Percentiles rank a stretch among this genome's conserved stretches.
Conservation (phyloP, 2,797 vertebrate genomes). For the Pangasius macronema region DNA sequence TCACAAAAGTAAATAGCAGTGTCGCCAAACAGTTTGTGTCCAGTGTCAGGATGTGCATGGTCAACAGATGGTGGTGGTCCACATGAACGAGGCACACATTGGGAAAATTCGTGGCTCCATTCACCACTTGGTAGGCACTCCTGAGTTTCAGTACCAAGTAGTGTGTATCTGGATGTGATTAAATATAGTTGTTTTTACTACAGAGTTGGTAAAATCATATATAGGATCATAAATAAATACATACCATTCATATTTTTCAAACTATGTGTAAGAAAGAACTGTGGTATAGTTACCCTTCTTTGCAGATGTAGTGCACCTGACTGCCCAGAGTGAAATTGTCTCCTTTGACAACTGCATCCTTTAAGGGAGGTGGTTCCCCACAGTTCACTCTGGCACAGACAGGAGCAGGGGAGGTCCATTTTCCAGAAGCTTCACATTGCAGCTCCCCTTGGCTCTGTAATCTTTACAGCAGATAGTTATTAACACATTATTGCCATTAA, state of each 20-base stretch:
- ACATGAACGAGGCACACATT: conserved; percentile 92
- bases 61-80: conserved; percentile 89
- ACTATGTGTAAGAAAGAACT: conserved; percentile 1
- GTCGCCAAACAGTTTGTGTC: conserved; percentile 91
- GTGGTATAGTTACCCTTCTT: conserved; percentile 87
- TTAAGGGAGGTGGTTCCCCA: conserved; percentile 81
- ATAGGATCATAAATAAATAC: not conserved
- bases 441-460: conserved; percentile 85
- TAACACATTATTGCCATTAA: not conserved
- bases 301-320: conserved; percentile 87
- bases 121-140: conserved; percentile 84
- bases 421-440: conserved; percentile 83
- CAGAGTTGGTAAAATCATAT: not conserved
- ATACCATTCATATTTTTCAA: not conserved
- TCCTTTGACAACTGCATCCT: conserved; percentile 78
- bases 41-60: conserved; percentile 87
- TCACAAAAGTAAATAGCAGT: conserved; percentile 91
- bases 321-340: conserved; percentile 86
- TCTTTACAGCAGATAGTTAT: conserved; percentile 70
- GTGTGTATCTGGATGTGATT: conserved; percentile 79
- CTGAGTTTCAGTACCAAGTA: conserved; percentile 84
- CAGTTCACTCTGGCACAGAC: conserved; percentile 83
- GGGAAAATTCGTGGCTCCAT: conserved; percentile 85
- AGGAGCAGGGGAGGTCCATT: conserved; percentile 84
- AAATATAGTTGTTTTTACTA: not conserved